Percentiles rank a stretch among this genome's conserved stretches.
These are phyloP conservation scores for Rhynchotus rufescens DNA, from an alignment of 2,797 vertebrate species.

Conservation along the genomic window DNA sequence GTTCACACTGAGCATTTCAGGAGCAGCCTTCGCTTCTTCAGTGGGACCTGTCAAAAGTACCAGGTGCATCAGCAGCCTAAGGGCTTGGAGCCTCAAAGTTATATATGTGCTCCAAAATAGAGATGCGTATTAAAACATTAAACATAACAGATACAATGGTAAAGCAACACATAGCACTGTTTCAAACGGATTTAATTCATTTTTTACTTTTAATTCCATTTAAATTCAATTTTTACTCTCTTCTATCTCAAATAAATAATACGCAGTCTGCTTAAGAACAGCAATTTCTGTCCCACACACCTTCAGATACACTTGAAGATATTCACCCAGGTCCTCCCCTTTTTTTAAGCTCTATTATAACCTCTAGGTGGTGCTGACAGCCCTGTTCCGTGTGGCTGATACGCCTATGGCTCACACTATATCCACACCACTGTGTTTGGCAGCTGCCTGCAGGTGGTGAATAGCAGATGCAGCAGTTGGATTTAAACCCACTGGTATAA, in stretches of 20 bases:
- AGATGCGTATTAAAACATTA: not conserved
- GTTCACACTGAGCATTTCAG: not conserved
- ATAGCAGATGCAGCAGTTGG: not conserved
- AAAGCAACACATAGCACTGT: not conserved
- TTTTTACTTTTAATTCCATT: not conserved
- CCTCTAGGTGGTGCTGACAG: constrained; percentile 62
- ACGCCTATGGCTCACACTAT: rapidly evolving
- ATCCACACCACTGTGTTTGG: not conserved
- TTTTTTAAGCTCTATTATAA: not conserved
- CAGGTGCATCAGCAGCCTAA: not conserved
- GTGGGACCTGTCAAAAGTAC: not conserved
- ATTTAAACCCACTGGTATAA: not conserved
- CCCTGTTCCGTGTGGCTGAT: not conserved
- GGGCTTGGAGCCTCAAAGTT: not conserved
- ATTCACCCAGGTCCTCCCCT: too few species aligned
- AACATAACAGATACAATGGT: not conserved
- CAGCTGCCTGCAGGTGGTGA: not conserved
- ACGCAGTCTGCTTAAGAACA: not conserved
- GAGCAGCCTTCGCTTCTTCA: not conserved
- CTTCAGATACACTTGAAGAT: not conserved
- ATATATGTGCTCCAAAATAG: not conserved
- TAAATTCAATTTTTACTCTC: not conserved
- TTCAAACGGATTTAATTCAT: not conserved
- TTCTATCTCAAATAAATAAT: not conserved
- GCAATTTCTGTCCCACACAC: not conserved